Base-by-base conservation (phyloP, 2,888 invertebrate genomes). In the Drosophila niveifrons region DNA sequence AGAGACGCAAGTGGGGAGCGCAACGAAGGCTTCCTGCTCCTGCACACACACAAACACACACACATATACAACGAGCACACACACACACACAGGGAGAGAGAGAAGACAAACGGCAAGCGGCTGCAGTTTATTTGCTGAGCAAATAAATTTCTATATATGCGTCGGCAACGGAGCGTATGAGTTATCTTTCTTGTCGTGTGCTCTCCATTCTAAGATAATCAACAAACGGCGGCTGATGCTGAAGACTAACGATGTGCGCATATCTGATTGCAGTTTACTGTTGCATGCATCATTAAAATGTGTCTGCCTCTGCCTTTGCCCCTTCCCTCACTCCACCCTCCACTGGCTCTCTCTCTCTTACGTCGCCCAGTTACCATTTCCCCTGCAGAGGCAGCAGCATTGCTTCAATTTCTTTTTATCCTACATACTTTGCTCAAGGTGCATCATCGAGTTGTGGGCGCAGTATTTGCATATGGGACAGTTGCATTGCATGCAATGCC, bases 241-340 rank as follows among this genome's bases (percentile, higher is more conserved):
- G 87, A 84, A 85, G 84, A 88, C 88, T 77, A 88, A 88, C 82
- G 87, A 84, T 88, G 80, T 87, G 82, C 89, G 84, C 90, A 80
- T 85, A 88, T 83, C 85, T 85, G 85, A 88, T 85, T 82, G 83
- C 78, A 82, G 80, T 86, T 90, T 82, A 82, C 78, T 82, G 80
- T 86, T 90, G 90, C 85, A 89, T 90, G 90, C 90, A 90, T 90
- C 90, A 90, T 90, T 90, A 90, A 89, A 90, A 90, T 89, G 90
- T 90, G 86, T 86, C 86, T 86, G 76, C 67, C 81, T 44, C 70
- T 64, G 56, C 67, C 81, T 44, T 69, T 64, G 56, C 72, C 62
- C 63, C 66, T 62, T 55, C 64, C 65, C 51, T 51, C 51, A 23
- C 23, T 23, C 63, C 39, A 48, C 41, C 15, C 13, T 2, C 39